These are phyloP conservation scores for Protophormia terraenovae DNA, from an alignment of 2,888 invertebrate species.

Conservation along the genomic window DNA sequence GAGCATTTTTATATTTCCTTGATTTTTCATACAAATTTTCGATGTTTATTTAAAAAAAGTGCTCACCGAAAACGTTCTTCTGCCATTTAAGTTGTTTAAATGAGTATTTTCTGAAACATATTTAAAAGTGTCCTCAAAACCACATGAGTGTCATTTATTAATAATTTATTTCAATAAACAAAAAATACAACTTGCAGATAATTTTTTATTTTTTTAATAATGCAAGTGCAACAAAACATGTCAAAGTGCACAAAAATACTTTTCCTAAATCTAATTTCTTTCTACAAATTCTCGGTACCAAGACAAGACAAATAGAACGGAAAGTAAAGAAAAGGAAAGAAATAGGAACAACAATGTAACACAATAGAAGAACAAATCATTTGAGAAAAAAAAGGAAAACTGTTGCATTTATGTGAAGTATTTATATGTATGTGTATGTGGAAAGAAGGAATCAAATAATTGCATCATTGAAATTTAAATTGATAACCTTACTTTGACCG, in stretches of 20 bases:
- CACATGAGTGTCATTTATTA: not conserved
- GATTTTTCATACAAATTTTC: no score
- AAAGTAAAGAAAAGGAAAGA: no score
- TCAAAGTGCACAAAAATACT: not conserved
- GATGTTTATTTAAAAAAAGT: no score
- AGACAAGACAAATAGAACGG: constrained; percentile 25
- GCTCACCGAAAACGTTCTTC: no score
- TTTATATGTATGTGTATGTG: no score
- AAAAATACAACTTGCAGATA: not conserved
- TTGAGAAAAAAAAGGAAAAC: constrained; percentile 15
- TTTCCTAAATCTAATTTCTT: constrained; percentile 1
- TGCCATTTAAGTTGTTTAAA: no score
- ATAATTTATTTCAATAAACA: not conserved
- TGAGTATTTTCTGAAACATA: not conserved
- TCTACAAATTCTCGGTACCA: not conserved
- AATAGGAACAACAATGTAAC: no score
- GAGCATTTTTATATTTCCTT: no score
- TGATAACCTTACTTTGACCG: constrained; percentile 58
- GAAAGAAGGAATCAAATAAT: constrained; percentile 19
- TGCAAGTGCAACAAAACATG: not conserved
- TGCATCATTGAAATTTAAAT: constrained; percentile 62
- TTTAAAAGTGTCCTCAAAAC: not conserved
- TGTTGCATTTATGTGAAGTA: constrained; percentile 46
- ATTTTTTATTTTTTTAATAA: not conserved
- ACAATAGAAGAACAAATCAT: not conserved